Conservation (phyloP, 2,888 invertebrate genomes). For the Apamea sordens region DNA sequence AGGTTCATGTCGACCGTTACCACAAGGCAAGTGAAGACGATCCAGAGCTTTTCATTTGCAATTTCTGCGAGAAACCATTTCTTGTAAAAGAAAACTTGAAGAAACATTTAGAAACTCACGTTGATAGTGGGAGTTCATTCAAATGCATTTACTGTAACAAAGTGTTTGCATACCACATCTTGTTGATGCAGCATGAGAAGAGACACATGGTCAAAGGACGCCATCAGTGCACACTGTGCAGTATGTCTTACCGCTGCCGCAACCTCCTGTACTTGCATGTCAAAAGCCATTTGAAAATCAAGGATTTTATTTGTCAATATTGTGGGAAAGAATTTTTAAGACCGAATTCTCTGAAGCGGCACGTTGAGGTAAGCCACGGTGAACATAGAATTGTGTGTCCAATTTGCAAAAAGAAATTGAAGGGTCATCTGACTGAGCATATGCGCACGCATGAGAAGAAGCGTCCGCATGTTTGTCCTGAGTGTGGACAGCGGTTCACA, state of each 20-base stretch:
- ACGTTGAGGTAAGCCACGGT: constrained; percentile 93
- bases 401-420: constrained; percentile 94
- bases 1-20: constrained; percentile 91
- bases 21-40: constrained; percentile 82
- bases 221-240: constrained; percentile 93
- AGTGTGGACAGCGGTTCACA: constrained; percentile 94
- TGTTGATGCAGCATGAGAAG: constrained; percentile 92
- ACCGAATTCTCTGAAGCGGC: constrained; percentile 93
- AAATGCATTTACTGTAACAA: constrained; percentile 92
- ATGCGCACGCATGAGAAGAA: constrained; percentile 95
- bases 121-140: constrained; percentile 84
- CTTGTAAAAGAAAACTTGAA: constrained; percentile 93
- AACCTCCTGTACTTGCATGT: constrained; percentile 91
- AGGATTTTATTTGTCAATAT: constrained; percentile 94
- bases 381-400: constrained; percentile 95
- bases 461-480: constrained; percentile 94
- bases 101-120: constrained; percentile 93
- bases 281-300: constrained; percentile 93
- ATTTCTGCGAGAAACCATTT: constrained; percentile 94
- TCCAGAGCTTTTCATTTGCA: constrained; percentile 91
- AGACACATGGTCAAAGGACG: constrained; percentile 94
- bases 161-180: constrained; percentile 76
- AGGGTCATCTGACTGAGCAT: constrained; percentile 95
- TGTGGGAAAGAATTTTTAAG: constrained; percentile 95
- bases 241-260: constrained; percentile 92